These are phyloP conservation scores for Catharus bicknelli DNA, from an alignment of 2,113 vertebrate species.

Conservation along the genomic window DNA sequence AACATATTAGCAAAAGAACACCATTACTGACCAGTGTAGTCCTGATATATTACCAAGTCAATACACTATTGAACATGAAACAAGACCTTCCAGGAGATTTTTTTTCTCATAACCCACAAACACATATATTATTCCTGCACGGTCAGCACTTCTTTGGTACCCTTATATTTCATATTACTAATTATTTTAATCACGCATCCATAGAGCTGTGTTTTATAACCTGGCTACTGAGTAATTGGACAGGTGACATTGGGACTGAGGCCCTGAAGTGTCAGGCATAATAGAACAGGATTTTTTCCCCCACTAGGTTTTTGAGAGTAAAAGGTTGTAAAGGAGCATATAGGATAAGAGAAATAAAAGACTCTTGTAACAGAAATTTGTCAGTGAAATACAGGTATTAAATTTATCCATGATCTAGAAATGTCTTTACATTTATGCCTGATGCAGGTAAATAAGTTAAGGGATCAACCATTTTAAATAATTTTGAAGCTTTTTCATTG, in stretches of 20 bases:
- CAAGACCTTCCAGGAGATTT: constrained; percentile 62
- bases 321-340: background rate
- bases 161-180: constrained; percentile 68
- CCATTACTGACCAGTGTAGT: constrained; percentile 61
- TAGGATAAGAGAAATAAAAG: background rate
- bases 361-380: background rate
- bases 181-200: constrained; percentile 59
- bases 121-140: constrained; percentile 66
- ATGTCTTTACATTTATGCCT: background rate
- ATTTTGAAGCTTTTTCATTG: background rate
- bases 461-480: background rate
- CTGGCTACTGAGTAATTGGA: constrained; percentile 54
- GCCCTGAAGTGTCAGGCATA: constrained; percentile 20
- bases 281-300: background rate
- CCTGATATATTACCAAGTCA: constrained; percentile 67
- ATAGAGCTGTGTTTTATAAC: constrained; percentile 51
- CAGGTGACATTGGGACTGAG: constrained; percentile 46
- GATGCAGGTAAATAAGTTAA: background rate
- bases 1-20: constrained; percentile 67
- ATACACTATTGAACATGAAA: constrained; percentile 70
- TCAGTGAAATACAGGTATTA: background rate
- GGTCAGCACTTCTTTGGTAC: constrained; percentile 60
- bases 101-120: constrained; percentile 46
- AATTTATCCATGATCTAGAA: background rate
- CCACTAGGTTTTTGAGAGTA: background rate